These are phyloP conservation scores for Clupea harengus DNA, from an alignment of 2,113 vertebrate species.

Conservation along the genomic window DNA sequence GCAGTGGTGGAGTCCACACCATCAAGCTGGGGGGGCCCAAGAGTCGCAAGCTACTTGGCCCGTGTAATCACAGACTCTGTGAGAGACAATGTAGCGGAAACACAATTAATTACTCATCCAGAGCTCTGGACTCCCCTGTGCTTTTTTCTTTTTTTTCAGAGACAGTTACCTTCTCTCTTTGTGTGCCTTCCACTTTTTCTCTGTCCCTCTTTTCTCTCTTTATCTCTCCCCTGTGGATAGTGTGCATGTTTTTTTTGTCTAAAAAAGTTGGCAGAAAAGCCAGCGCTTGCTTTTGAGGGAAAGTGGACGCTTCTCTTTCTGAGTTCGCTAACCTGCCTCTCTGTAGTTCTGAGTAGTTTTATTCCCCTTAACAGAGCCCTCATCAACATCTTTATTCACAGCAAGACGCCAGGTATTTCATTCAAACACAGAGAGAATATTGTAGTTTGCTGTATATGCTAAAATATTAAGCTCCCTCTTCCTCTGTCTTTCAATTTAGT, in stretches of 20 bases:
- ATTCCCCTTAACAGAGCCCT: background rate
- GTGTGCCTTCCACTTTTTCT: background rate
- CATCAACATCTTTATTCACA: background rate
- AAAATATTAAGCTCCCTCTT: background rate
- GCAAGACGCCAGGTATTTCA: background rate
- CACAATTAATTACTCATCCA: background rate
- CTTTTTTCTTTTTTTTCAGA: background rate
- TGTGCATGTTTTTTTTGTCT: background rate
- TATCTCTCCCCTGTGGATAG: conserved; percentile 3
- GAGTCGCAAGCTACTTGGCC: background rate
- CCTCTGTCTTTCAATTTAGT: background rate
- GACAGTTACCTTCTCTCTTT: background rate
- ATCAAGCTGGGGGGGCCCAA: background rate
- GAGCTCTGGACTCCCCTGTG: background rate
- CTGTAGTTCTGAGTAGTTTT: background rate
- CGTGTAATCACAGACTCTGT: background rate
- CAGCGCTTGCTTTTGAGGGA: background rate
- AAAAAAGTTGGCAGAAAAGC: background rate
- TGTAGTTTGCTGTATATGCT: background rate
- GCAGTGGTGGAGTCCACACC: background rate
- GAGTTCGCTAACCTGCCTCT: background rate
- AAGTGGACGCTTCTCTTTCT: background rate
- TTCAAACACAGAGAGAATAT: background rate
- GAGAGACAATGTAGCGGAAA: background rate
- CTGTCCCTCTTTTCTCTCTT: background rate